Conservation (phyloP, 2,797 vertebrate species). For the Salarias fasciatus region DNA sequence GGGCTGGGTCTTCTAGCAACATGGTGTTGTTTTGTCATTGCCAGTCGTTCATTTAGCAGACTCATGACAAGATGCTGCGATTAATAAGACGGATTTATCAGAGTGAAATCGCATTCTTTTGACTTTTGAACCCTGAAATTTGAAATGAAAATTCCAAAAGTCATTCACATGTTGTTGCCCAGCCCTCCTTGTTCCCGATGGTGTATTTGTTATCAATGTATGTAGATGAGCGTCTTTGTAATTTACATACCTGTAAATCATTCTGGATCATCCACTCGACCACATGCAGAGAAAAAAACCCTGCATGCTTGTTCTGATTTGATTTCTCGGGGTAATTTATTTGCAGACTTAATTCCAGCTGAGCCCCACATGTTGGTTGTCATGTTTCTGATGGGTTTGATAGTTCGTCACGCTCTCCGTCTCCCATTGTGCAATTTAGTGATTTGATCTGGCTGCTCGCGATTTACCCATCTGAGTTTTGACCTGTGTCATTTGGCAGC, state of each 20-base stretch:
- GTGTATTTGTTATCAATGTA: conserved; percentile 52
- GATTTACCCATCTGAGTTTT: conserved; percentile 13
- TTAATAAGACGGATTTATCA: too few relatives aligned
- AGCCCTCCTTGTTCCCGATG: conserved; percentile 49
- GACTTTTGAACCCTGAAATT: background rate
- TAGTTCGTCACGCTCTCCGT: conserved; percentile 7
- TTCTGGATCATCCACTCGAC: conserved; percentile 31
- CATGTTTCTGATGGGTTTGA: conserved; percentile 35
- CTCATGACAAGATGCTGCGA: too few relatives aligned
- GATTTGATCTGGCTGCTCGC: conserved; percentile 32
- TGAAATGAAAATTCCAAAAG: background rate
- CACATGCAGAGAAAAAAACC: conserved; percentile 32
- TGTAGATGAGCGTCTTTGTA: conserved; percentile 25
- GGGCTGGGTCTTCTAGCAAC: conserved; percentile 57
- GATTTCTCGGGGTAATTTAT: conserved; percentile 19
- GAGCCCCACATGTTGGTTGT: conserved; percentile 17
- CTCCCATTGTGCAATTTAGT: background rate
- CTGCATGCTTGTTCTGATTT: conserved; percentile 43
- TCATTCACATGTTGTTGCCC: conserved; percentile 43
- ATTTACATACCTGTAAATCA: conserved; percentile 35
- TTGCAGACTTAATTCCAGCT: conserved; percentile 29
- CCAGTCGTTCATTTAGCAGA: too few relatives aligned
- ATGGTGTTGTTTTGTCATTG: background rate
- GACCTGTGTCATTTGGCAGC: background rate
- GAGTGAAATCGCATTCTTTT: background rate